Evolutionary conservation across 2,113 vertebrate species (phyloP).

Genomic region (Thomomys bottae): DNA sequence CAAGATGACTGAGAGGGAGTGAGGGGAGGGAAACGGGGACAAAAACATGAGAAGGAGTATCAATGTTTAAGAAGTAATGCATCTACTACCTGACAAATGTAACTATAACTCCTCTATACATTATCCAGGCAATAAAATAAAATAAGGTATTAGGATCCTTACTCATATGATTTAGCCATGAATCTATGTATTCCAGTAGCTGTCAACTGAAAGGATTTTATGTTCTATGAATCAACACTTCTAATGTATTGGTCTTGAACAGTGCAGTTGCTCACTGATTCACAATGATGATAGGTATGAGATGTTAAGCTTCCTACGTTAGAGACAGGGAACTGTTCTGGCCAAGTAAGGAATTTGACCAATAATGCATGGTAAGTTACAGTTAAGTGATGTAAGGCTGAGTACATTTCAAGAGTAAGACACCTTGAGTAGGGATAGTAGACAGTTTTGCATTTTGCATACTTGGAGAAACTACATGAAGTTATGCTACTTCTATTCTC

Average conservation of each 20-base stretch:
- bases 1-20: too few relatives aligned
- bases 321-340: background rate
- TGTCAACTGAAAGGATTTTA: background rate
- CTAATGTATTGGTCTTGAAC: background rate
- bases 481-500: background rate
- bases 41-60: too few relatives aligned
- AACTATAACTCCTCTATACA: too few relatives aligned
- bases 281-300: background rate
- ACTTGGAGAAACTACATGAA: background rate
- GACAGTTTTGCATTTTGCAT: background rate
- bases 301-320: constrained; percentile 7
- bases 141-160: background rate
- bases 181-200: background rate
- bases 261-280: background rate
- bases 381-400: background rate
- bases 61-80: too few relatives aligned
- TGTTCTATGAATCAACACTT: background rate
- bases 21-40: too few relatives aligned
- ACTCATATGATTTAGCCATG: background rate
- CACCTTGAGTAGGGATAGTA: background rate
- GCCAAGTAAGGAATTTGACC: background rate
- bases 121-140: too few relatives aligned
- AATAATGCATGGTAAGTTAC: background rate
- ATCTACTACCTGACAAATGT: too few relatives aligned
- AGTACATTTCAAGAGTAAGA: background rate